These are phyloP conservation scores for Paratrypauchen microcephalus DNA, from an alignment of 2,797 vertebrate genomes.

Conservation along the genomic window DNA sequence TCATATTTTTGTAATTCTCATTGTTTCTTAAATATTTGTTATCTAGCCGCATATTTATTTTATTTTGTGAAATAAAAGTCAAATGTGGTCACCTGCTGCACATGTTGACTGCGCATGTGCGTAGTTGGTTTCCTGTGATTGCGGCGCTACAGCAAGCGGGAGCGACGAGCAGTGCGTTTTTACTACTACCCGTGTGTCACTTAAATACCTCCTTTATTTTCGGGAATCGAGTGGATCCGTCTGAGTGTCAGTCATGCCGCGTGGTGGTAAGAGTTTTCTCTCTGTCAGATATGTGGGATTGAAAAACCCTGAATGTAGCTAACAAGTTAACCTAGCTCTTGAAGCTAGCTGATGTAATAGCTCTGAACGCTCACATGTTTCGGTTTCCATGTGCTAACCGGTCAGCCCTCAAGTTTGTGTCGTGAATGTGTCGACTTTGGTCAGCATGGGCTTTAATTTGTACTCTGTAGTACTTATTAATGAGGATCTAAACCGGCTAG, in stretches of 20 bases:
- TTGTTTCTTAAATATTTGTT: background rate
- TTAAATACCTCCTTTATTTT: background rate
- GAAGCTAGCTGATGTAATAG: conserved; percentile 11
- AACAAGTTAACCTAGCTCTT: conserved; percentile 36
- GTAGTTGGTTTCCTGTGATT: background rate
- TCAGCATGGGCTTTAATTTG: background rate
- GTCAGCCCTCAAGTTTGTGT: conserved; percentile 18
- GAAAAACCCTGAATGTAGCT: conserved; percentile 27
- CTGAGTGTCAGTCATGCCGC: conserved; percentile 68
- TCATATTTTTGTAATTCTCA: background rate
- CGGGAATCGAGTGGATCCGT: background rate
- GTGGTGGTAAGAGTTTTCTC: conserved; percentile 73
- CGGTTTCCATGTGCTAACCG: conserved; percentile 62
- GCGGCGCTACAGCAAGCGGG: conserved; percentile 35
- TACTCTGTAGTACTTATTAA: too few relatives aligned
- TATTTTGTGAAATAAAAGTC: background rate
- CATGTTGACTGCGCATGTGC: conserved; percentile 29
- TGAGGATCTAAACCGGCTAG: background rate
- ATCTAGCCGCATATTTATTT: background rate
- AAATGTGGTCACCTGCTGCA: conserved; percentile 8
- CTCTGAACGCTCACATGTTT: conserved; percentile 45
- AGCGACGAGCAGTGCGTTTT: conserved; percentile 42
- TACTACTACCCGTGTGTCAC: conserved; percentile 6
- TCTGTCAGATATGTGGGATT: background rate
- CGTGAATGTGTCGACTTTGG: background rate